Conservation (phyloP, 2,797 vertebrate species). For the Coccyzus lansbergi region DNA sequence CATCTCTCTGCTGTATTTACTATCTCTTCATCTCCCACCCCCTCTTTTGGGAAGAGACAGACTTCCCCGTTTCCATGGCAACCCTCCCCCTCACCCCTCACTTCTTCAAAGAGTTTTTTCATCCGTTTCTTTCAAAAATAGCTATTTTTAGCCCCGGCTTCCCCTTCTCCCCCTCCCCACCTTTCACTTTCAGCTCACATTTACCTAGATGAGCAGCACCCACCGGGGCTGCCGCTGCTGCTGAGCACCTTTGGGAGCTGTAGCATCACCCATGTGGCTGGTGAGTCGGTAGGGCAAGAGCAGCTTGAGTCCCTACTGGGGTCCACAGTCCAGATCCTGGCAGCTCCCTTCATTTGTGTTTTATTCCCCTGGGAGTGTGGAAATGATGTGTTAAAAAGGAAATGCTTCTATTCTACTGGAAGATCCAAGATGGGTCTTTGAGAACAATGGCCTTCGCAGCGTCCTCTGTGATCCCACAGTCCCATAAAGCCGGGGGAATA, state of each 20-base stretch:
- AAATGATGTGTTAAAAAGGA: rapidly evolving
- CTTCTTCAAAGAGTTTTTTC: constrained; percentile 71
- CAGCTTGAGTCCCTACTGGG: neutral
- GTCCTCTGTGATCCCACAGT: neutral
- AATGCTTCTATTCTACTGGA: neutral
- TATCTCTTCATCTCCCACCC: constrained; percentile 50
- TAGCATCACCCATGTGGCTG: rapidly evolving
- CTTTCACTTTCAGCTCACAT: neutral
- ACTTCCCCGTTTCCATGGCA: constrained; percentile 72
- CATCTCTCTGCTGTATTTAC: constrained; percentile 71
- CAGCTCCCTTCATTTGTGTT: neutral
- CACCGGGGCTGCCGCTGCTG: rapidly evolving
- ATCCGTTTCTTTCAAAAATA: constrained; percentile 64
- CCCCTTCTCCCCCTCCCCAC: constrained; percentile 54
- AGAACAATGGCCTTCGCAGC: rapidly evolving
- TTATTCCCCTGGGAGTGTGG: too few species aligned
- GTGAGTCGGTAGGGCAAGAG: rapidly evolving
- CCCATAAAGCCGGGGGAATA: rapidly evolving
- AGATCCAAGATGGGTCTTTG: neutral
- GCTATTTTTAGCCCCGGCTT: constrained; percentile 75
- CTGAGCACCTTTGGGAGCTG: neutral
- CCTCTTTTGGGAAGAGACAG: constrained; percentile 62
- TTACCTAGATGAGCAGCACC: constrained; percentile 44
- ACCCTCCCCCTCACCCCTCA: constrained; percentile 62
- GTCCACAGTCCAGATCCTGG: rapidly evolving